These are phyloP conservation scores for Gracilinanus agilis DNA, from an alignment of 2,113 vertebrate genomes.

Conservation along the genomic window DNA sequence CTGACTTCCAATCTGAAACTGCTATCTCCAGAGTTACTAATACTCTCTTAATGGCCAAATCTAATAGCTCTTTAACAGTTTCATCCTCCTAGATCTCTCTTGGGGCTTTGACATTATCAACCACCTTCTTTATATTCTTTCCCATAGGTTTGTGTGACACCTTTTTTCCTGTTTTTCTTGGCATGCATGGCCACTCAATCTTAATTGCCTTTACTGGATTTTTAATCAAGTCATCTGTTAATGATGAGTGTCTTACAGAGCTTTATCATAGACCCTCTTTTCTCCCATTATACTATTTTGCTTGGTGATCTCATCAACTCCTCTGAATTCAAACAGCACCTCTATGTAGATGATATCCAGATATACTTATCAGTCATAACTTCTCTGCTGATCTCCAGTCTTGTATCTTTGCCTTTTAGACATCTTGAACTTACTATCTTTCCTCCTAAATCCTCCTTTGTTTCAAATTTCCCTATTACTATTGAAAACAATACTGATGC, in stretches of 20 bases:
- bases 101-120: too few species aligned
- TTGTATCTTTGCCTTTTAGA: neutral
- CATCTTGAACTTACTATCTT: neutral
- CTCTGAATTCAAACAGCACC: neutral
- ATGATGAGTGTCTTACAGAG: neutral
- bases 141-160: too few species aligned
- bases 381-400: neutral
- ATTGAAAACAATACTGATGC: neutral
- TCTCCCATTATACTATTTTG: neutral
- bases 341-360: neutral
- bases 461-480: neutral
- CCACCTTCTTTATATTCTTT: too few species aligned
- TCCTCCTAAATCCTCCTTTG: neutral
- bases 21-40: too few species aligned
- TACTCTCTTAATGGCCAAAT: too few species aligned
- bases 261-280: neutral
- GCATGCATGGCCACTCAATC: too few species aligned
- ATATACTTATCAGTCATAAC: neutral
- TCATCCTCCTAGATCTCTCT: too few species aligned
- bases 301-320: neutral
- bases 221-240: neutral
- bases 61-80: too few species aligned
- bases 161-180: too few species aligned
- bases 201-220: neutral
- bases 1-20: too few species aligned